Evolutionary conservation across 1,140 invertebrate species (phyloP), one percentile per base, ranked within the genome.

Genomic region (Brachionus plicatilis): DNA sequence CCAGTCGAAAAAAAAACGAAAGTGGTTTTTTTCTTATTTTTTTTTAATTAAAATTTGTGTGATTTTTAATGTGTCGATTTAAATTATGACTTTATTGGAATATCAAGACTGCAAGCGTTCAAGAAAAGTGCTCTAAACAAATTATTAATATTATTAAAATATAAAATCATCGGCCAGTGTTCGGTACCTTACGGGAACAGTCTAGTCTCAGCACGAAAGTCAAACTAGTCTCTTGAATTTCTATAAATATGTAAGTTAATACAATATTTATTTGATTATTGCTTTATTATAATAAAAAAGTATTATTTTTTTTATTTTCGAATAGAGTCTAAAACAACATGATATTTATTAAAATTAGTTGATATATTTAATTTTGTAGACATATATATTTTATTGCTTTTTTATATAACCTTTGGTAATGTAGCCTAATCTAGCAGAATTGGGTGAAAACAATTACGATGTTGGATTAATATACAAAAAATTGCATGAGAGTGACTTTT

Each of bases 211-310:
- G 33, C 66, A 68, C 33, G 66, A 68, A 68, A 68, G 66, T 68
- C 66, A 68, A 68, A 68, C 27, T 68, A 41, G 66, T 68, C 27
- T 33, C 3, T 33, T 33, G 4, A n/a, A 14, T 68, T 33, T 68
- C 9, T 68, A 68, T 68, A 68, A 68, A 68, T 68, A 68, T 72
- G 68, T 72, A 72, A 72, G 68, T 17, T 72, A 72, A 72, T 72
- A 41, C 68, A 72, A 72, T 72, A 72, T 72, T 72, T 72, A 45
- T 72, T 72, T 72, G 68, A 72, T 72, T 72, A 41, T n/a, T 17
- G 41, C n/a, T 43, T 72, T 68, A 47, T 47, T 47, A 47, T 9
- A 20, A 60, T 20, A 24, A 60, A 17, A 60, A 9, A 60, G n/a
- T 9, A 53, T 14, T 27, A 20, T 60, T 20, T 60, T n/a, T 56